Base-by-base conservation (phyloP, 2,113 vertebrate genomes). In the Chloropsis hardwickii region DNA sequence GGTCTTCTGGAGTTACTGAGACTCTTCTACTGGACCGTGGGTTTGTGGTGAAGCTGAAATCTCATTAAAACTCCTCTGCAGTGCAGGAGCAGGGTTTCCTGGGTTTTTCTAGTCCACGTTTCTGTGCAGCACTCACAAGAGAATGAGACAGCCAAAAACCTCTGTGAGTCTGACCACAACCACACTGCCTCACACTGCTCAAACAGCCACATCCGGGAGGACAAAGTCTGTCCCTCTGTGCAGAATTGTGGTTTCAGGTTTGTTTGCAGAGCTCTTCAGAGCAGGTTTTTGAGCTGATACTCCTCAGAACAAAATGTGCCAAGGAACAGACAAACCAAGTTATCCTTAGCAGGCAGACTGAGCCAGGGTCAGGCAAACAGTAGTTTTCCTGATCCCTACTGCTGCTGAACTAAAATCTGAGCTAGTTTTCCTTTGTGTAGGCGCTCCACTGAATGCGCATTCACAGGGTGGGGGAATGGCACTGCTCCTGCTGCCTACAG, bases 401-500 rank as follows among this genome's bases (percentile, higher is more conserved):
- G 58, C 67, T 69, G 77, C 72, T 54, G 3, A 65, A 35, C n/a
- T 29, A 25, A 65, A 81, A 16, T 3, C 51, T 0, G 3, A 70
- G 60, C 33, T 31, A 3, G 14, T 70, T 88, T 37, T 39, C 39
- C 7, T 65, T 45, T 50, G 56, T 4, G 31, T n/a, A 29, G 86
- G 66, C 0, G 0, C 61, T 45, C 39, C 57, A 13, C 54, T 40
- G 73, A 84, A 23, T 3, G 54, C 1, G 0, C 50, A 2, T 18
- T 83, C 67, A 5, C 19, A 7, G 53, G 48, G 64, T 39, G 73
- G 48, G 57, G 66, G 14, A 50, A 17, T 51, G 61, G 44, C 5
- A 16, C 37, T 84, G 83, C 45, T 78, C 1, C 0, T 39, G 76
- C 54, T 91, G 54, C 86, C 69, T 27, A 18, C 33, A 18, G 39